These are phyloP conservation scores for Trachemys scripta DNA, from an alignment of 2,113 vertebrate species.

Conservation along the genomic window DNA sequence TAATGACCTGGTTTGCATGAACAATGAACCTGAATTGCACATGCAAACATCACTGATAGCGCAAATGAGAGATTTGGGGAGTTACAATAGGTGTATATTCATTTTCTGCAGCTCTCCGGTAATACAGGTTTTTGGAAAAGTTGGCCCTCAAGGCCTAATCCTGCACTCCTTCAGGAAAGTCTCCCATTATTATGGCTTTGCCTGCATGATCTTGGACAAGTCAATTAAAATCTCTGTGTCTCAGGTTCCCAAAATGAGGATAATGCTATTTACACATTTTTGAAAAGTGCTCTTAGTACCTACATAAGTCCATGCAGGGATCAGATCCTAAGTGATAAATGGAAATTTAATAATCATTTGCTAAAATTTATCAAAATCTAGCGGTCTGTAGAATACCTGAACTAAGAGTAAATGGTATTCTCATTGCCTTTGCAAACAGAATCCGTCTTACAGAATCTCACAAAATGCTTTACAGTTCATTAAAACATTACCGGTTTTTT, in stretches of 20 bases:
- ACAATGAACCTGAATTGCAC: not conserved
- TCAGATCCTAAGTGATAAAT: not conserved
- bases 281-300: not conserved
- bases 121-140: not conserved
- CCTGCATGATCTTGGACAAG: not conserved
- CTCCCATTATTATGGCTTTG: not conserved
- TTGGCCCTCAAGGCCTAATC: not conserved
- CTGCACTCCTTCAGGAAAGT: rapidly evolving
- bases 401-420: slow-evolving; percentile 15
- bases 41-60: not conserved
- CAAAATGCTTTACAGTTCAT: slow-evolving; percentile 59
- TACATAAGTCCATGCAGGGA: not conserved
- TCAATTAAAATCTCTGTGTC: not conserved
- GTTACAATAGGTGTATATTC: rapidly evolving
- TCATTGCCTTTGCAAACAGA: slow-evolving; percentile 64
- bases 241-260: not conserved
- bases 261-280: not conserved
- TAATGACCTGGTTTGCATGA: not conserved
- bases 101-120: not conserved
- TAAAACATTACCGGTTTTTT: slow-evolving; percentile 20
- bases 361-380: slow-evolving; percentile 69
- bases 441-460: slow-evolving; percentile 48
- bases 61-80: not conserved
- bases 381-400: not conserved
- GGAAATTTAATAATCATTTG: slow-evolving; percentile 11